A percentile compares a stretch with the other conserved stretches of the same genome.
These are phyloP conservation scores for Turdus rufiventris DNA, from an alignment of 2,113 vertebrate genomes.

Conservation along the genomic window DNA sequence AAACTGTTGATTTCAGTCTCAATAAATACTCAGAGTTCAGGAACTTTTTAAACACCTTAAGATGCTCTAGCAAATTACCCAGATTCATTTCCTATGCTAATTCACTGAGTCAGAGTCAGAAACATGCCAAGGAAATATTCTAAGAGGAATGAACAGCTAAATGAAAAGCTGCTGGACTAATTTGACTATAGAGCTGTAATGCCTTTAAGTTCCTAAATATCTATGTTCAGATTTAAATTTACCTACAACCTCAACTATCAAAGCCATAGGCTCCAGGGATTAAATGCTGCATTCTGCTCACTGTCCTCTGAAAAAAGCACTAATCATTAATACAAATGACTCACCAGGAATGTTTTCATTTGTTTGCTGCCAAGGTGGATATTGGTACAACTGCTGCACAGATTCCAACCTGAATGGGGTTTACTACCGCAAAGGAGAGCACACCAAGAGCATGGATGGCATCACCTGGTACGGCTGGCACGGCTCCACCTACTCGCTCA, in stretches of 20 bases:
- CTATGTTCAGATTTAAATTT: neutral
- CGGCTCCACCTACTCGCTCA: slow-evolving; percentile 90
- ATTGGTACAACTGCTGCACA: slow-evolving; percentile 99
- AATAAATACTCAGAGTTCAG: neutral
- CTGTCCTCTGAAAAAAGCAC: rapidly evolving
- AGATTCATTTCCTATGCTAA: neutral
- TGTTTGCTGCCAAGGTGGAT: slow-evolving; percentile 80
- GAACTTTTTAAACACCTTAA: neutral
- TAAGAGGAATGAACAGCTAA: neutral
- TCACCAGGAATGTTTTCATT: neutral
- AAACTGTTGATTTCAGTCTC: neutral
- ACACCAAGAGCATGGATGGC: slow-evolving; percentile 84
- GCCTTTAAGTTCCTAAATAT: neutral
- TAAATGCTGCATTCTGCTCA: neutral
- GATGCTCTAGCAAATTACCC: neutral
- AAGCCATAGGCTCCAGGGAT: neutral
- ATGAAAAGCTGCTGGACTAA: neutral
- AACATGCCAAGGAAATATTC: neutral
- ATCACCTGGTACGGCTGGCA: slow-evolving; percentile 98
- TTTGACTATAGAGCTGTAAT: neutral
- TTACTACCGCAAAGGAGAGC: slow-evolving; percentile 86
- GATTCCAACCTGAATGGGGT: slow-evolving; percentile 95
- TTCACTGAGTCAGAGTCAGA: neutral
- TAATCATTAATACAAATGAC: neutral
- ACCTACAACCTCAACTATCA: neutral